A percentile compares a stretch with the other conserved stretches of the same genome.
These are phyloP conservation scores for Bembecia ichneumoniformis DNA, from an alignment of 2,888 invertebrate species.

Conservation along the genomic window DNA sequence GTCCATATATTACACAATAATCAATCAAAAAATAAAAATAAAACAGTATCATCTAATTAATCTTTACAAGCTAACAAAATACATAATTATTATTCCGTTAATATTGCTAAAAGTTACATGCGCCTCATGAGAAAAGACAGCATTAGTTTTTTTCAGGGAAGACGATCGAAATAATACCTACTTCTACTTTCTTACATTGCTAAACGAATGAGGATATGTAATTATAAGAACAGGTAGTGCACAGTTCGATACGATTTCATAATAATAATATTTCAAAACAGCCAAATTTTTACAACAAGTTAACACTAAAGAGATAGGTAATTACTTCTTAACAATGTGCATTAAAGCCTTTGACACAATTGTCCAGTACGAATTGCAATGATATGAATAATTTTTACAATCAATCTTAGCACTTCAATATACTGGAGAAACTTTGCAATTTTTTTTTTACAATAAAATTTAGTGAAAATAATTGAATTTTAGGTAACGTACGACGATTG, in stretches of 20 bases:
- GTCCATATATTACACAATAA: too few species aligned
- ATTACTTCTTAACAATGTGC: neutral
- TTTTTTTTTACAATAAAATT: neutral
- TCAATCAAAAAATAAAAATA: too few species aligned
- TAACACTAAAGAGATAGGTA: conserved; percentile 3
- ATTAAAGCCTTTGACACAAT: neutral
- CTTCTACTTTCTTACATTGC: neutral
- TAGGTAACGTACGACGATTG: neutral
- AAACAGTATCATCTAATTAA: too few species aligned
- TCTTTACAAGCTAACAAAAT: too few species aligned
- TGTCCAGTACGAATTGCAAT: neutral
- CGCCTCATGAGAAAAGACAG: conserved; percentile 10
- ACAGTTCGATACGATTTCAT: conserved; percentile 23
- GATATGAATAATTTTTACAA: too few species aligned
- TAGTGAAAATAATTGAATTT: neutral
- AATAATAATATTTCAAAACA: conserved; percentile 28
- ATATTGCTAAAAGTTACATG: neutral
- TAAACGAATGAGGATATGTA: conserved; percentile 19
- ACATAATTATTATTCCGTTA: too few species aligned
- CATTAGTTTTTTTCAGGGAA: conserved; percentile 17
- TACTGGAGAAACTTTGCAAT: too few species aligned
- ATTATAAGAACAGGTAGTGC: conserved; percentile 26
- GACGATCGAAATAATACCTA: conserved; percentile 14
- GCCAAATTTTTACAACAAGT: conserved; percentile 18
- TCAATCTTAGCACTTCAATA: too few species aligned